Base-by-base conservation (phyloP, 2,113 vertebrate genomes). In the Empidonax alnorum region DNA sequence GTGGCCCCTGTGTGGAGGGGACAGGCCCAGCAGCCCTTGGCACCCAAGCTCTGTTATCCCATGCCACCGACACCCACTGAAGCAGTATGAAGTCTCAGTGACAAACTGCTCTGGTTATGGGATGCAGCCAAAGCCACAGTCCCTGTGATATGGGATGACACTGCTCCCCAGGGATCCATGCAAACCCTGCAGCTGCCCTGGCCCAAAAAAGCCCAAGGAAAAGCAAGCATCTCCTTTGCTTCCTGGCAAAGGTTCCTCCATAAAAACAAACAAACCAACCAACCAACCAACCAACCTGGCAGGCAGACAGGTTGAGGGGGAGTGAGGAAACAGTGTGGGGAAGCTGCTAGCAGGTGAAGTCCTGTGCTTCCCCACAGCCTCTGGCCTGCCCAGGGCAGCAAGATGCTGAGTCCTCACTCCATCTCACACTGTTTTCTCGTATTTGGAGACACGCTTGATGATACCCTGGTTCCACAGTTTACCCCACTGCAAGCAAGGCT, bases 1-100 rank as follows among this genome's bases (percentile, higher is more conserved):
- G 41, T 59, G 53, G 8, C 25, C 46, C 14, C 44, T 68, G 35
- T 0, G 0, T 3, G 1, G 14, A 56, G 13, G 2, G 18, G 9
- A 78, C 37, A 81, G 23, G 65, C 7, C 37, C 39, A 72, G 27
- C 47, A 76, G 37, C 18, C 8, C 18, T 67, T 71, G 14, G 21
- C 31, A 63, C 31, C 13, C 42, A 58, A 61, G 10, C 20, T 66
- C 30, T 35, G 14, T 50, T 41, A 85, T 8, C 9, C 18, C 14
- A 6, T 44, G 28, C 23, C 46, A 47, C 46, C 24, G 49, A 58
- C 42, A 58, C 4, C 4, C 52, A 58, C 30, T 7, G 30, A 39
- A 84, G 69, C 19, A 63, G 49, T 3, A 27, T 20, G 33, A 68
- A 23, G 2, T 59, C 46, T 61, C 2, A 3, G 44, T 25, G 17